A percentile compares a stretch with the other conserved stretches of the same genome.
phyloP scores from a whole-genome alignment of 2,797 vertebrate genomes.

The Sebastes diaconus region DNA sequence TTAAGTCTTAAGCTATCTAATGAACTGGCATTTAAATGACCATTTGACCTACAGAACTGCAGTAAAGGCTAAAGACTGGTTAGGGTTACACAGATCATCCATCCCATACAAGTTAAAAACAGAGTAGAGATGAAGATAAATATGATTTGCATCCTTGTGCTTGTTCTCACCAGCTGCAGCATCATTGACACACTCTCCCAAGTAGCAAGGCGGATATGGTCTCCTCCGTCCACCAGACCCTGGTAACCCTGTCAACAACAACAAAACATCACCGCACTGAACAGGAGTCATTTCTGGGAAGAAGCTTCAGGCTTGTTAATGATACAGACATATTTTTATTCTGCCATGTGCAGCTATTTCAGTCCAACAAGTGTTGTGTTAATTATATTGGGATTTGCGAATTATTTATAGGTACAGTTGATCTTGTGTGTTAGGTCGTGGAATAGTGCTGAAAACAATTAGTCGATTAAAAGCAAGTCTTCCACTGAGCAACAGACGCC shows the following conservation, averaged over 20 bases:
- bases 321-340: background rate
- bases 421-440: background rate
- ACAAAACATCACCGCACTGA: background rate
- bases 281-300: background rate
- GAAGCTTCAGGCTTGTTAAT: background rate
- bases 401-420: background rate
- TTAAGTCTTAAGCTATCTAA: constrained; percentile 34
- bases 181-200: constrained; percentile 98
- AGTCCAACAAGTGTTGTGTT: background rate
- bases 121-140: background rate
- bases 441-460: background rate
- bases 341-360: background rate
- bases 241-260: constrained; percentile 89
- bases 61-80: background rate
- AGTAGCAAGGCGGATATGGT: constrained; percentile 88
- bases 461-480: background rate
- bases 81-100: constrained; percentile 25
- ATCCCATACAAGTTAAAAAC: background rate
- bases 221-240: constrained; percentile 92
- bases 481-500: background rate
- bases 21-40: constrained; percentile 64
- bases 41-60: constrained; percentile 45
- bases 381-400: background rate
- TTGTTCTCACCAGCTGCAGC: constrained; percentile 89
- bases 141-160: background rate